These are phyloP conservation scores for Microplitis demolitor DNA, from an alignment of 1,140 invertebrate genomes.

Conservation along the genomic window DNA sequence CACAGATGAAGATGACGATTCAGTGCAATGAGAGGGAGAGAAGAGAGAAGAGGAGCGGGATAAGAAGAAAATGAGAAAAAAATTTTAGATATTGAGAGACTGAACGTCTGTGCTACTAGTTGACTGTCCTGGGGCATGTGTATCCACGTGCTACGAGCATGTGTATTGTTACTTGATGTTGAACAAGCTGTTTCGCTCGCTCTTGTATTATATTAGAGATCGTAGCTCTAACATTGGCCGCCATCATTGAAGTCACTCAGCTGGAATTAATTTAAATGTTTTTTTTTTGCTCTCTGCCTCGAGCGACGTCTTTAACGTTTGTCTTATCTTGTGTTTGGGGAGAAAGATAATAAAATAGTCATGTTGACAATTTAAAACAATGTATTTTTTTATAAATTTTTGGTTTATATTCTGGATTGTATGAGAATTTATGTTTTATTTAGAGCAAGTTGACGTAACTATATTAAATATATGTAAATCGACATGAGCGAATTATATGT, in stretches of 20 bases:
- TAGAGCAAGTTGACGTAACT: too few species aligned
- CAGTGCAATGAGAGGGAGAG: neutral
- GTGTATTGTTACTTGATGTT: neutral
- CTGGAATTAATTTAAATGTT: conserved; percentile 60
- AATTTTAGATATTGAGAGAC: neutral
- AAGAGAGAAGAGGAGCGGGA: neutral
- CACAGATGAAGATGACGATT: neutral
- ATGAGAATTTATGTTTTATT: too few species aligned
- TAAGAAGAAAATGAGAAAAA: neutral
- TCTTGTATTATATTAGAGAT: neutral
- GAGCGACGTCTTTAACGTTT: conserved; percentile 39
- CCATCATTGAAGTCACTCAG: conserved; percentile 53
- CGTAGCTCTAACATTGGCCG: conserved; percentile 47
- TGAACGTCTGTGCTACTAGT: neutral
- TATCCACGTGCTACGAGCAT: conserved; percentile 16
- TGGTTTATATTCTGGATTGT: too few species aligned
- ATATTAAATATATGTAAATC: too few species aligned
- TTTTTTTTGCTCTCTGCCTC: conserved; percentile 53
- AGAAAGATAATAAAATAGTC: too few species aligned
- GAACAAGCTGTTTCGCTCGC: too few species aligned
- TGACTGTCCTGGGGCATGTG: conserved; percentile 23
- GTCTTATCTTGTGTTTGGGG: conserved; percentile 36
- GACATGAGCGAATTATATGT: too few species aligned
- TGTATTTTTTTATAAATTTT: too few species aligned
- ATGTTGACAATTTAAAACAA: too few species aligned